Evolutionary conservation across 2,113 vertebrate species (phyloP).

Genomic region (Clarias batrachus): DNA sequence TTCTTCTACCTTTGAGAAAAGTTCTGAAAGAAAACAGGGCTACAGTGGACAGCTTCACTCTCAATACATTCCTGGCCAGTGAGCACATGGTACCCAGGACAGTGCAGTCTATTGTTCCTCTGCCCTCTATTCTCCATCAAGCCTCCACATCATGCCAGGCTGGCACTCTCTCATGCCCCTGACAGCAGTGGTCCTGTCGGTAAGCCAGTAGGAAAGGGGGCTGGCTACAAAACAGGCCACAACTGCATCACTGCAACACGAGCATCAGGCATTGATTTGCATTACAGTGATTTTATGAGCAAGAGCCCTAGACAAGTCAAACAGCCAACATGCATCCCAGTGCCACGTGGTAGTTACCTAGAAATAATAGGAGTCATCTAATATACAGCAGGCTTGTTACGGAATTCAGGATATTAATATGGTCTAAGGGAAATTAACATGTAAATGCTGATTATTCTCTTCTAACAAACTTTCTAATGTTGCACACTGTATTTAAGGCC

Average conservation of each 20-base stretch:
- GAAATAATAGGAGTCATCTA: neutral
- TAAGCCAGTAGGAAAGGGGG: constrained; percentile 30
- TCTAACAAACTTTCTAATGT: neutral
- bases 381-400: neutral
- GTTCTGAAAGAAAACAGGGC: neutral
- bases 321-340: neutral
- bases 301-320: neutral
- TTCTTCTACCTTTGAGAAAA: neutral
- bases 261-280: neutral
- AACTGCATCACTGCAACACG: neutral
- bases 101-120: constrained; percentile 48
- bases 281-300: neutral
- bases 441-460: neutral
- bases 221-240: constrained; percentile 1
- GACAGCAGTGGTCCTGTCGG: constrained; percentile 12
- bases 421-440: neutral
- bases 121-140: constrained; percentile 21
- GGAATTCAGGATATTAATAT: neutral
- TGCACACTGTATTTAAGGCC: neutral
- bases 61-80: constrained; percentile 48
- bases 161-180: constrained; percentile 19
- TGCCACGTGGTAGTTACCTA: neutral
- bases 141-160: constrained; percentile 2
- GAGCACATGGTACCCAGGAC: constrained; percentile 45
- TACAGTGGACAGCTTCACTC: constrained; percentile 29